Percentiles rank a stretch among this genome's conserved stretches.
Conservation (phyloP, 2,797 vertebrate species). For the Heterohyrax brucei region DNA sequence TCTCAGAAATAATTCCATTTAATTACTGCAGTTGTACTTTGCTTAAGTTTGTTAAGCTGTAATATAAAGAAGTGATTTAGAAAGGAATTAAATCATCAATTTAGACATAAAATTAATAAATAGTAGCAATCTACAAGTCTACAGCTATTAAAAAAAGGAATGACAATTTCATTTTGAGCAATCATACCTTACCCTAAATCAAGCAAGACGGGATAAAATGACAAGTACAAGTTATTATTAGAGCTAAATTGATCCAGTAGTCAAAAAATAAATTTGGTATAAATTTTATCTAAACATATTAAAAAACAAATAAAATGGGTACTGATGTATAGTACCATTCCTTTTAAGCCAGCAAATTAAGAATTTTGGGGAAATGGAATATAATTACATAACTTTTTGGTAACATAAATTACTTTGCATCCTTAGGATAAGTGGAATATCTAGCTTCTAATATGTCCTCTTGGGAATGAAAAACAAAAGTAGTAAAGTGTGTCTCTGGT, state of each 20-base stretch:
- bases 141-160: constrained; percentile 42
- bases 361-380: background rate
- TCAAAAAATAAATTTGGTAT: constrained; percentile 49
- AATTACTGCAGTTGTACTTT: constrained; percentile 26
- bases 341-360: constrained; percentile 20
- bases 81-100: background rate
- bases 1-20: constrained; percentile 18
- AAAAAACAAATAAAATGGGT: constrained; percentile 39
- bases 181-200: background rate
- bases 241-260: constrained; percentile 36
- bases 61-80: background rate
- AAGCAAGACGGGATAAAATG: background rate
- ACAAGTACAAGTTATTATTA: constrained; percentile 37
- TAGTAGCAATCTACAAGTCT: constrained; percentile 9
- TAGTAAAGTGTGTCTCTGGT: background rate
- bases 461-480: background rate
- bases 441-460: background rate
- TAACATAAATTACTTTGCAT: background rate
- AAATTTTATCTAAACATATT: constrained; percentile 5
- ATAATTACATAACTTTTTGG: background rate
- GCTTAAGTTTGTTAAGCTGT: background rate
- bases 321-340: background rate
- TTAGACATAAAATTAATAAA: constrained; percentile 70
- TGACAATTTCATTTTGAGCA: constrained; percentile 46
- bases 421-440: background rate